phyloP scores from a whole-genome alignment of 2,888 invertebrate genomes.

The Drosophila niveifrons region DNA sequence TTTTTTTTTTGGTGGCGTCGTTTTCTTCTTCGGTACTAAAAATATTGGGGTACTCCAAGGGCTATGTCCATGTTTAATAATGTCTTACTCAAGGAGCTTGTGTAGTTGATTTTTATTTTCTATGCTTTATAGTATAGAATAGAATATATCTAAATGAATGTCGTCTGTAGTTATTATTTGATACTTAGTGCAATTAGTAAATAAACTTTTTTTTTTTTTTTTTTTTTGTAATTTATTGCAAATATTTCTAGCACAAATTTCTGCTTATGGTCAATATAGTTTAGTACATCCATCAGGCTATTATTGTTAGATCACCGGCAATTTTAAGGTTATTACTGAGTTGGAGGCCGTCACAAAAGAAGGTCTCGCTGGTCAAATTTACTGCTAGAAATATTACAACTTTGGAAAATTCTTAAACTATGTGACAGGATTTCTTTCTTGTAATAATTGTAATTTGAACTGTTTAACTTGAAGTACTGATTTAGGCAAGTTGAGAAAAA shows the following conservation, averaged over 20 bases:
- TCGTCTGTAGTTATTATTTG: slow-evolving; percentile 24
- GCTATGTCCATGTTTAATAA: no score
- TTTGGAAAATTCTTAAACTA: slow-evolving; percentile 8
- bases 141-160: slow-evolving; percentile 50
- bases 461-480: not conserved
- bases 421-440: slow-evolving; percentile 6
- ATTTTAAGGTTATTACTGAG: slow-evolving; percentile 3
- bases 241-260: slow-evolving; percentile 5
- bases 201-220: no score
- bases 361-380: not conserved
- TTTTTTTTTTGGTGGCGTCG: slow-evolving; percentile 10
- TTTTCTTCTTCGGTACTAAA: slow-evolving; percentile 53
- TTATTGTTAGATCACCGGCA: slow-evolving; percentile 5
- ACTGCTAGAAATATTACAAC: not conserved
- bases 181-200: no score
- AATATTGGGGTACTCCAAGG: no score
- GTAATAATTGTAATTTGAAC: slow-evolving; percentile 1
- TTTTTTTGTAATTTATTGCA: slow-evolving; percentile 12
- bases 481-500: slow-evolving; percentile 4
- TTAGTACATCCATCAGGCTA: slow-evolving; percentile 14
- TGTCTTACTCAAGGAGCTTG: no score
- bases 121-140: no score
- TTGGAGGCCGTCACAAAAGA: slow-evolving; percentile 5
- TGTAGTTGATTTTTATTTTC: no score
- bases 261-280: slow-evolving; percentile 2